Evolutionary conservation across 2,797 vertebrate species (phyloP).

Genomic region (Glossophaga mutica): DNA sequence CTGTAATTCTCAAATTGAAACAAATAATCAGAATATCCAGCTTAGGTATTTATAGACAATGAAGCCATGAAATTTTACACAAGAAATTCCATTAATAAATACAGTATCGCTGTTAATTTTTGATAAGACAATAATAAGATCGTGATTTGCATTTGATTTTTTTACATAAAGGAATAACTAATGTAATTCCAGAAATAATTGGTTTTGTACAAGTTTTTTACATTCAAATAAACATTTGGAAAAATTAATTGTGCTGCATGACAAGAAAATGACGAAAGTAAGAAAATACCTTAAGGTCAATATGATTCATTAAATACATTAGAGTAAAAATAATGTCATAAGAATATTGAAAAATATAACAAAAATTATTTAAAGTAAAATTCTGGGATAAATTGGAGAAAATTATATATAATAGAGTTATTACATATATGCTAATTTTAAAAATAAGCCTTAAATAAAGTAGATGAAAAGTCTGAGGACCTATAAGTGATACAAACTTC

Average conservation of each 20-base stretch:
- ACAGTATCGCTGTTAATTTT: not conserved
- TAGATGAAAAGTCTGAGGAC: not conserved
- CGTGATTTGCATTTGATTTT: not conserved
- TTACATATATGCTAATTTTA: not conserved
- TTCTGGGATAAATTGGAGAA: constrained; percentile 36
- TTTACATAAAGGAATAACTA: not conserved
- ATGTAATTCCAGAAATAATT: not conserved
- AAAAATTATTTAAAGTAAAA: not conserved
- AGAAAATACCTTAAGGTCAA: constrained; percentile 35
- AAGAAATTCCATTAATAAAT: not conserved
- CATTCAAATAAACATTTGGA: constrained; percentile 37
- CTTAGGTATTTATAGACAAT: not conserved
- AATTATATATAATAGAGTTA: too few species aligned
- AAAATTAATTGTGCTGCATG: constrained; percentile 46
- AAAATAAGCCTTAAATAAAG: not conserved
- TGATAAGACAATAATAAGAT: not conserved
- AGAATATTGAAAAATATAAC: not conserved
- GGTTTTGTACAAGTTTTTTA: constrained; percentile 6
- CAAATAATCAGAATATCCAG: not conserved
- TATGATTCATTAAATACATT: not conserved
- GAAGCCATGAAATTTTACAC: not conserved
- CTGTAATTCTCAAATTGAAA: not conserved
- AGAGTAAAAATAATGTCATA: not conserved
- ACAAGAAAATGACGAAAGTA: constrained; percentile 40
- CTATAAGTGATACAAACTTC: not conserved